Percentiles rank a stretch among this genome's conserved stretches.
Conservation (phyloP, 2,113 vertebrate genomes). For the Pseudopodoces humilis region DNA sequence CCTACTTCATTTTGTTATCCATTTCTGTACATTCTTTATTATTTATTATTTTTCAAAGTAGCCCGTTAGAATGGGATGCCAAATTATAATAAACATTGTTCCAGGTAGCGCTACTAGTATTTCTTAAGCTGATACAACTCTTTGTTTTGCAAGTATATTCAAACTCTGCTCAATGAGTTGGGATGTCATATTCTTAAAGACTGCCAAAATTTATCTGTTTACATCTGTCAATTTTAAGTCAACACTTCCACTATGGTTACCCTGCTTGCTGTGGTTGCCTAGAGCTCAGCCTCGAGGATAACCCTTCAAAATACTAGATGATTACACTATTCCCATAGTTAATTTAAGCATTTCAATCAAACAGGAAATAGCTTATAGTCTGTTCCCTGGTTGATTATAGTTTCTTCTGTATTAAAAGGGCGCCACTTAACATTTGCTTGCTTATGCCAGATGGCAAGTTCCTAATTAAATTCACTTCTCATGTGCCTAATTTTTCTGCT, state of each 20-base stretch:
- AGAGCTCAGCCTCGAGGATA: background rate
- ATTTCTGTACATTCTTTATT: background rate
- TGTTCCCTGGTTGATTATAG: background rate
- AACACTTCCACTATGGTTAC: background rate
- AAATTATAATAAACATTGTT: background rate
- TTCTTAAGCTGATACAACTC: background rate
- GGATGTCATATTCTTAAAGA: background rate
- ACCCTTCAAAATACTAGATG: background rate
- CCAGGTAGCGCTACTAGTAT: background rate
- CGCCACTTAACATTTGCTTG: background rate
- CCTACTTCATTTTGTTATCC: background rate
- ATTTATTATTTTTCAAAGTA: background rate
- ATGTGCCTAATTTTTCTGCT: background rate
- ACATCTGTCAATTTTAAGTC: background rate
- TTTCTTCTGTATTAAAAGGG: background rate
- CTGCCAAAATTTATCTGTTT: background rate
- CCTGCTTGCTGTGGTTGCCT: background rate
- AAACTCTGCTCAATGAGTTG: background rate
- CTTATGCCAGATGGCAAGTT: slow-evolving; percentile 23
- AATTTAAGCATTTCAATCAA: background rate
- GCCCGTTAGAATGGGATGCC: background rate
- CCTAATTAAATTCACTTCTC: slow-evolving; percentile 38
- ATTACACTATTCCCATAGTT: background rate
- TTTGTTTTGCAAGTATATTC: background rate
- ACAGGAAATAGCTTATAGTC: background rate